Evolutionary conservation across 2,113 vertebrate genomes (phyloP).

Genomic region (Zootoca vivipara): DNA sequence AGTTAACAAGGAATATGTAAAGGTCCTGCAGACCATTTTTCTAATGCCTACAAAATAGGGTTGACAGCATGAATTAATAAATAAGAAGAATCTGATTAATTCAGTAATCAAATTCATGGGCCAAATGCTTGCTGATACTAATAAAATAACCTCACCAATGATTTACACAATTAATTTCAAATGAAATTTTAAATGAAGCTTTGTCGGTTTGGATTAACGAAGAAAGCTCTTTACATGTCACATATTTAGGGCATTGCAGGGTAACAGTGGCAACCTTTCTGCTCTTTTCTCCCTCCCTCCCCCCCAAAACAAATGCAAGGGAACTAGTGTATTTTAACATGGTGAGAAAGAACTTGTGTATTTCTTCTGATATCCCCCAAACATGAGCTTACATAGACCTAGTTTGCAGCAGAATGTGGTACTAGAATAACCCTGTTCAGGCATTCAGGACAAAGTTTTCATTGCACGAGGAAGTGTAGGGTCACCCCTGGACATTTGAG

Average conservation of each 20-base stretch:
- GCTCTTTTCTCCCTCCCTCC: not conserved
- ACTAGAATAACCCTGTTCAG: no score
- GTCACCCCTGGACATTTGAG: no score
- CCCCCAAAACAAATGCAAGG: not conserved
- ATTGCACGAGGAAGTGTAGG: no score
- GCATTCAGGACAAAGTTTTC: no score
- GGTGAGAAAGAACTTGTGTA: not conserved
- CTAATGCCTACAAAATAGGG: not conserved
- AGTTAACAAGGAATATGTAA: not conserved
- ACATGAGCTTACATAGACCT: not conserved
- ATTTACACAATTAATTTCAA: slow-evolving; percentile 44
- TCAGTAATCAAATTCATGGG: slow-evolving; percentile 26
- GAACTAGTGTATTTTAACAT: not conserved
- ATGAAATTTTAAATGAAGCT: slow-evolving; percentile 61
- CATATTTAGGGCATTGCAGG: not conserved
- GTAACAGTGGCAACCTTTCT: not conserved
- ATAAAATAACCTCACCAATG: slow-evolving; percentile 61
- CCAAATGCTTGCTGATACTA: slow-evolving; percentile 66
- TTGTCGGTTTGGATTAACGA: slow-evolving; percentile 53
- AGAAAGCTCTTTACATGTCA: slow-evolving; percentile 54
- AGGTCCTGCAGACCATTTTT: not conserved
- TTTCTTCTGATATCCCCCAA: no score
- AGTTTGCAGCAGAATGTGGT: not conserved
- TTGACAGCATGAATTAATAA: slow-evolving; percentile 29
- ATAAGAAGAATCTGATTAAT: slow-evolving; percentile 28